These are phyloP conservation scores for Ctenodactylus gundi DNA, from an alignment of 2,113 vertebrate species.

Conservation along the genomic window DNA sequence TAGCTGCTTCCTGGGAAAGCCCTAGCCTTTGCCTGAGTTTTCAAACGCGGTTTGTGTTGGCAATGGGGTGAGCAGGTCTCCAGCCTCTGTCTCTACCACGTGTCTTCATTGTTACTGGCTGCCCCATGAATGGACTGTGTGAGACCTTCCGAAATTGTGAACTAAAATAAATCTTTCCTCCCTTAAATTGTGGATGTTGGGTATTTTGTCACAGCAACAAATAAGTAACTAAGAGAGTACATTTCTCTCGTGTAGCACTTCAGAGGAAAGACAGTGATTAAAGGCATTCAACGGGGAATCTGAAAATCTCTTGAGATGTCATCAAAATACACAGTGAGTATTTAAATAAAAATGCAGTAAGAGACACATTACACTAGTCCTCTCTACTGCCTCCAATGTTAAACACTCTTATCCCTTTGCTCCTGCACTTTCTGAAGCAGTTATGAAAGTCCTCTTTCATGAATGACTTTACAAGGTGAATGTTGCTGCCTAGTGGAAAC, in stretches of 20 bases:
- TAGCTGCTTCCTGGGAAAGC: too few species aligned
- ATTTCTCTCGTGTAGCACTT: neutral
- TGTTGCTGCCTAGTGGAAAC: neutral
- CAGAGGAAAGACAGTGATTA: neutral
- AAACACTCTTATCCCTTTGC: neutral
- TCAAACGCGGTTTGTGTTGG: too few species aligned
- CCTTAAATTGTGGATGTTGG: too few species aligned
- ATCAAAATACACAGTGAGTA: neutral
- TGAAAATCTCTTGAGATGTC: neutral
- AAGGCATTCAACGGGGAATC: neutral
- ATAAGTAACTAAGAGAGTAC: neutral
- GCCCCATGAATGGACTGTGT: too few species aligned
- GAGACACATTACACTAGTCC: neutral
- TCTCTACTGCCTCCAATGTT: neutral
- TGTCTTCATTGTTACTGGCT: too few species aligned
- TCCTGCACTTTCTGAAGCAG: neutral
- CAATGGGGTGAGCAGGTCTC: too few species aligned
- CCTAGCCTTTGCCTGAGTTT: too few species aligned
- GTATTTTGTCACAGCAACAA: too few species aligned
- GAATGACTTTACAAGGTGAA: neutral
- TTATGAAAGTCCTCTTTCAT: neutral
- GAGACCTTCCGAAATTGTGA: too few species aligned
- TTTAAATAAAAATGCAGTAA: neutral
- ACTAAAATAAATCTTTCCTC: too few species aligned
- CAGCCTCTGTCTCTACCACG: too few species aligned